Percentiles rank a stretch among this genome's conserved stretches.
These are phyloP conservation scores for Epizoanthus fatuus DNA, from an alignment of 92 coral and sea anemone genomes.

Conservation along the genomic window DNA sequence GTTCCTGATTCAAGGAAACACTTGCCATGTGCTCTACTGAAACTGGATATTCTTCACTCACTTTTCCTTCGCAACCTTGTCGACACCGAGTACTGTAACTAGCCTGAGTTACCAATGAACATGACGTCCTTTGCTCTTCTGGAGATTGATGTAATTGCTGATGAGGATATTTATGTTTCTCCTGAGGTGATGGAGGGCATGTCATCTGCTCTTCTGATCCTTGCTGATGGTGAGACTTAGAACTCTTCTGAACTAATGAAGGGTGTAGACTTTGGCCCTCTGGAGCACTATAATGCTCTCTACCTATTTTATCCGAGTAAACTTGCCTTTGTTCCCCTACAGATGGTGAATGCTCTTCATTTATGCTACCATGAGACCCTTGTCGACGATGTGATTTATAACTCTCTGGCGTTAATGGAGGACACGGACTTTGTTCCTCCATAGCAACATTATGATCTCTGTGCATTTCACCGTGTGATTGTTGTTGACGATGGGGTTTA, in stretches of 20 bases:
- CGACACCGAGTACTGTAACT: too few species aligned
- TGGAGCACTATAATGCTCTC: not conserved
- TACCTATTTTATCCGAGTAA: not conserved
- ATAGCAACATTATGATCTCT: slow-evolving; percentile 6
- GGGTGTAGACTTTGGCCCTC: not conserved
- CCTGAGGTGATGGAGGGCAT: too few species aligned
- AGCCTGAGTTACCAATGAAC: too few species aligned
- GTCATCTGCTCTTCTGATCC: not conserved
- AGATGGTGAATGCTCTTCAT: not conserved
- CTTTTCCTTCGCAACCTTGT: too few species aligned
- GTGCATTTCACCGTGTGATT: not conserved
- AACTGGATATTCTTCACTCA: too few species aligned
- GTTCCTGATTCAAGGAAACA: too few species aligned
- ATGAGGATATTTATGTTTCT: too few species aligned
- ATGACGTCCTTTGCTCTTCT: too few species aligned
- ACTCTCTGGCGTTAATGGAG: not conserved
- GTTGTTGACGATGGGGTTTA: not conserved
- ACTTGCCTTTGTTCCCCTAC: not conserved
- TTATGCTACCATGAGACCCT: slow-evolving; percentile 13
- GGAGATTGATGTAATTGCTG: too few species aligned
- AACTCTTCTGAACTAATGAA: slow-evolving; percentile 1
- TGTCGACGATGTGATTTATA: slow-evolving; percentile 4
- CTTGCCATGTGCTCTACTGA: too few species aligned
- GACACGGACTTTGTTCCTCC: slow-evolving; percentile 8
- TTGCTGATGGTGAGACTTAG: not conserved